Conservation (phyloP, 35 echinoderm and acorn worm species). For the Chiridota heheva region DNA sequence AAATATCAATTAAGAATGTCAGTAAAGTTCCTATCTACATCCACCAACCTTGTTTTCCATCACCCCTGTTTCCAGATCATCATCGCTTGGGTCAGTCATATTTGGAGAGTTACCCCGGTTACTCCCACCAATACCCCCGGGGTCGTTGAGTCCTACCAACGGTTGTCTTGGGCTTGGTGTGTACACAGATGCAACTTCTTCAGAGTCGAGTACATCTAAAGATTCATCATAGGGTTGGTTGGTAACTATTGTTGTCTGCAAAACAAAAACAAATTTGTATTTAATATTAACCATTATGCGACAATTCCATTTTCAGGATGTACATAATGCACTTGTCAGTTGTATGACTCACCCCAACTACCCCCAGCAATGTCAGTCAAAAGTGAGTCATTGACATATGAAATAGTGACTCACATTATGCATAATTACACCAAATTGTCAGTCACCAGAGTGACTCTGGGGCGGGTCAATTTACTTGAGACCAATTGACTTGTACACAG, state of each 20-base stretch:
- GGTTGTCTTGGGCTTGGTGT: slow-evolving; percentile 92
- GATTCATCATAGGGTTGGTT: slow-evolving; percentile 99
- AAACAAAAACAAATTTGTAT: slow-evolving; percentile 25
- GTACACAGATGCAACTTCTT: slow-evolving; percentile 95
- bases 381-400: too few species aligned
- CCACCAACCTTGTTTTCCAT: slow-evolving; percentile 91
- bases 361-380: too few species aligned
- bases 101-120: slow-evolving; percentile 37
- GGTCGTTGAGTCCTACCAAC: slow-evolving; percentile 10
- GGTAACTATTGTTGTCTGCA: slow-evolving; percentile 75
- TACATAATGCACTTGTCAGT: too few species aligned
- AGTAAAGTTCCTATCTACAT: not conserved
- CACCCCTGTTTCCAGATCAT: slow-evolving; percentile 81
- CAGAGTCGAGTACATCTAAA: slow-evolving; percentile 93
- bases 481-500: too few species aligned
- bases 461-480: too few species aligned
- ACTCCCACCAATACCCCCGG: slow-evolving; percentile 14
- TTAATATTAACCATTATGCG: too few species aligned
- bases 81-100: slow-evolving; percentile 90
- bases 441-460: too few species aligned
- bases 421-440: too few species aligned
- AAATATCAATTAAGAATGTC: too few species aligned
- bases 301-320: too few species aligned
- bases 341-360: too few species aligned
- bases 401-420: too few species aligned